Conservation (phyloP, 2,797 vertebrate species). For the Apogon talboti region DNA sequence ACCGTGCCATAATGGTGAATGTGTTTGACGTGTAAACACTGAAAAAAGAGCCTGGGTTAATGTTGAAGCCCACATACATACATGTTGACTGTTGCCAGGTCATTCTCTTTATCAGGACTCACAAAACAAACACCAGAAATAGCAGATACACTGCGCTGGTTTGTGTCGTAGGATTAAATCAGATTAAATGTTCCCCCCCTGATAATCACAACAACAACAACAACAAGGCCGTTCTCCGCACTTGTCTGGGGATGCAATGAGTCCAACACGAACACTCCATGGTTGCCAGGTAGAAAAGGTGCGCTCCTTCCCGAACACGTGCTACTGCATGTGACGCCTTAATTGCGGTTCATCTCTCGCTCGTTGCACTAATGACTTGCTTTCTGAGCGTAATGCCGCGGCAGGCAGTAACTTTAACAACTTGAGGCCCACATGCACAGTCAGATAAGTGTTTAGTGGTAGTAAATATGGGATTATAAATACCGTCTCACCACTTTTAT, state of each 20-base stretch:
- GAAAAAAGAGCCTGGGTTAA: conserved; percentile 17
- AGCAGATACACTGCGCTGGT: conserved; percentile 41
- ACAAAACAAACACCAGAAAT: conserved; percentile 52
- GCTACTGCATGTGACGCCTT: conserved; percentile 47
- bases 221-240: conserved; percentile 42
- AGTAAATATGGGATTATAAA: conserved; percentile 75
- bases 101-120: conserved; percentile 41
- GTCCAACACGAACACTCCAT: conserved; percentile 19
- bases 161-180: conserved; percentile 64
- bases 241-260: conserved; percentile 32
- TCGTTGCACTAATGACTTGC: conserved; percentile 75
- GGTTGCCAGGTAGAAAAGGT: conserved; percentile 20
- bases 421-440: conserved; percentile 68
- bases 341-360: conserved; percentile 60
- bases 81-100: conserved; percentile 37
- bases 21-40: conserved; percentile 45
- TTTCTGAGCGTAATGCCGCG: conserved; percentile 55
- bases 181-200: conserved; percentile 64
- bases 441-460: conserved; percentile 71
- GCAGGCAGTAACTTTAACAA: conserved; percentile 75
- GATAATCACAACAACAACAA: conserved; percentile 57
- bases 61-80: not conserved
- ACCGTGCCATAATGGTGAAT: conserved; percentile 1
- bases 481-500: conserved; percentile 68
- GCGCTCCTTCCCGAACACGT: conserved; percentile 16